Conservation (phyloP, 2,797 vertebrate species). For the Micromesistius poutassou region DNA sequence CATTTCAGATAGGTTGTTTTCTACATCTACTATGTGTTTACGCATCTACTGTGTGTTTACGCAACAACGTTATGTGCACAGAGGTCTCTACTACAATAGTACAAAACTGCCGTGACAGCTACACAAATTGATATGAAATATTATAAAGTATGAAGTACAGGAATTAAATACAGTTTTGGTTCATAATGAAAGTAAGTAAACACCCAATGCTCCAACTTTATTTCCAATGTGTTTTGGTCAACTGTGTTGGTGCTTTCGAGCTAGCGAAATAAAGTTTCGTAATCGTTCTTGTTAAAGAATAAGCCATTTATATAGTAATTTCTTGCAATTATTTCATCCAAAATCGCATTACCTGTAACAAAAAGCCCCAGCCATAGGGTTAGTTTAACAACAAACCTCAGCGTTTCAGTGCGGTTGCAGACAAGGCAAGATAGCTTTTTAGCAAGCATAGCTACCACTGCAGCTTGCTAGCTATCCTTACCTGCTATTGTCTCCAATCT, state of each 20-base stretch:
- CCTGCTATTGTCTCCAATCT: constrained; percentile 61
- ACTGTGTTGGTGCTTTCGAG: not conserved
- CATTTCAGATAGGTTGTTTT: not conserved
- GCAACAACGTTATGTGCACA: not conserved
- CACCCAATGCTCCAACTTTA: not conserved
- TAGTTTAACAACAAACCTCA: constrained; percentile 41
- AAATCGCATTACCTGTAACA: too few species aligned
- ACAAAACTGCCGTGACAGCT: constrained; percentile 4
- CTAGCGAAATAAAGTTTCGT: not conserved
- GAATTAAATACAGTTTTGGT: not conserved
- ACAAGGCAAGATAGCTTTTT: constrained; percentile 25
- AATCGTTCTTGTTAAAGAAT: not conserved
- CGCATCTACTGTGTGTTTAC: not conserved
- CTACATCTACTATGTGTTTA: not conserved
- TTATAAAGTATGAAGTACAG: not conserved
- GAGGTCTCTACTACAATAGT: not conserved
- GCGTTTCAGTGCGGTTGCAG: constrained; percentile 23
- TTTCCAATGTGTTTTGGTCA: not conserved
- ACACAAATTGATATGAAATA: constrained; percentile 2
- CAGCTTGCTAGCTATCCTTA: constrained; percentile 53
- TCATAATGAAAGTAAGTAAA: not conserved
- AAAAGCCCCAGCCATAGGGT: not conserved
- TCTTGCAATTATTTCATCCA: too few species aligned
- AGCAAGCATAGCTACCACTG: constrained; percentile 16
- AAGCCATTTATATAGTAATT: too few species aligned